These are phyloP conservation scores for Enteromius viviparus DNA, from an alignment of 2,797 vertebrate genomes.

Conservation along the genomic window DNA sequence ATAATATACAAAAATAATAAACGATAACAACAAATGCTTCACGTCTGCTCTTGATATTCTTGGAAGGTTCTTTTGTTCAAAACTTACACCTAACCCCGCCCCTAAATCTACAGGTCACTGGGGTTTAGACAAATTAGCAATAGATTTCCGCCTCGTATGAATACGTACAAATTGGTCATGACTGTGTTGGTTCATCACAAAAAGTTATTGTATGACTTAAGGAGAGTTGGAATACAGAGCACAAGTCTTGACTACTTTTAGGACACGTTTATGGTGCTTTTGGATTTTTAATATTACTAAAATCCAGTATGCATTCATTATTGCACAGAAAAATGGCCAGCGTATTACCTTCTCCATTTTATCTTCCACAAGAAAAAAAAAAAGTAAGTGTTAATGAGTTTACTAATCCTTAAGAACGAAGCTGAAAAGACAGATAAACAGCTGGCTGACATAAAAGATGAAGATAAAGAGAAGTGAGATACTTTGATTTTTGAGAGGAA, in stretches of 20 bases:
- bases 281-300: neutral
- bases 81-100: neutral
- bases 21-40: neutral
- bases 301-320: neutral
- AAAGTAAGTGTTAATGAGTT: neutral
- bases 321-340: neutral
- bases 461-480: conserved; percentile 69
- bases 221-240: neutral
- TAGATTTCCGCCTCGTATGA: no score
- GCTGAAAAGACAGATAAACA: conserved; percentile 70
- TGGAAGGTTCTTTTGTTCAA: neutral
- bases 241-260: neutral
- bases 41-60: neutral
- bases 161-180: no score
- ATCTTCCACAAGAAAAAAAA: neutral
- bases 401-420: conserved; percentile 56
- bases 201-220: neutral
- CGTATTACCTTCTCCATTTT: neutral
- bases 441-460: conserved; percentile 67
- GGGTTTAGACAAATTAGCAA: no score
- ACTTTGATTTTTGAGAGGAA: conserved; percentile 65
- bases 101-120: no score
- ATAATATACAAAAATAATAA: neutral
- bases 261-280: neutral
- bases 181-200: neutral